These are phyloP conservation scores for Gopherus evgoodei DNA, from an alignment of 2,113 vertebrate species.

Conservation along the genomic window DNA sequence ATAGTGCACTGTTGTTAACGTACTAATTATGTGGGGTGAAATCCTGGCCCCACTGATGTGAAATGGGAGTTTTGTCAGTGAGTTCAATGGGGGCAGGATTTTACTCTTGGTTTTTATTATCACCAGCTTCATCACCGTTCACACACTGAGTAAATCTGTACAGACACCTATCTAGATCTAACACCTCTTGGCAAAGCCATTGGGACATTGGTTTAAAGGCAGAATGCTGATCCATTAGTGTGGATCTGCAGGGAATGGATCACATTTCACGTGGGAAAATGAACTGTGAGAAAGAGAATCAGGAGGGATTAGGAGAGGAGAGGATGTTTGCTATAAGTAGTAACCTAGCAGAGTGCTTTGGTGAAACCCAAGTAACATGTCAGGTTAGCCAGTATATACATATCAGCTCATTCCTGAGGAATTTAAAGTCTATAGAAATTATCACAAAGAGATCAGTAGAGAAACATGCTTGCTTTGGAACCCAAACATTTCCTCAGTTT, in stretches of 20 bases:
- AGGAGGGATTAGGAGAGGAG: background rate
- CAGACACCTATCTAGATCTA: background rate
- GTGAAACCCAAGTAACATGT: slow-evolving; percentile 45
- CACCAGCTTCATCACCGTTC: background rate
- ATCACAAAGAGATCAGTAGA: slow-evolving; percentile 51
- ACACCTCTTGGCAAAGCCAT: background rate
- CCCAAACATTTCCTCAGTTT: background rate
- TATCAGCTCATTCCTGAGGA: slow-evolving; percentile 57
- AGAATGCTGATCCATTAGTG: background rate
- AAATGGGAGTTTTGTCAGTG: rapidly evolving
- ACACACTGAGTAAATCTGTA: background rate
- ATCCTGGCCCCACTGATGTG: background rate
- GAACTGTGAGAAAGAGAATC: background rate
- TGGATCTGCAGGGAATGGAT: background rate
- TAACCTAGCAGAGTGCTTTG: background rate
- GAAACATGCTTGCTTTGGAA: slow-evolving; percentile 61
- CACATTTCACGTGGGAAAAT: background rate
- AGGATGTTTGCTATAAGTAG: background rate
- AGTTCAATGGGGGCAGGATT: background rate
- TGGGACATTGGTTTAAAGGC: background rate
- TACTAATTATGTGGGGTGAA: background rate
- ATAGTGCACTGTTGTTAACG: background rate
- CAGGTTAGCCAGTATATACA: slow-evolving; percentile 47
- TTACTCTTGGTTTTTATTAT: background rate
- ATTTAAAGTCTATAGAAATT: slow-evolving; percentile 55